A percentile compares a stretch with the other conserved stretches of the same genome.
These are phyloP conservation scores for Myripristis jacobus DNA, from an alignment of 2,797 vertebrate species.

Conservation along the genomic window DNA sequence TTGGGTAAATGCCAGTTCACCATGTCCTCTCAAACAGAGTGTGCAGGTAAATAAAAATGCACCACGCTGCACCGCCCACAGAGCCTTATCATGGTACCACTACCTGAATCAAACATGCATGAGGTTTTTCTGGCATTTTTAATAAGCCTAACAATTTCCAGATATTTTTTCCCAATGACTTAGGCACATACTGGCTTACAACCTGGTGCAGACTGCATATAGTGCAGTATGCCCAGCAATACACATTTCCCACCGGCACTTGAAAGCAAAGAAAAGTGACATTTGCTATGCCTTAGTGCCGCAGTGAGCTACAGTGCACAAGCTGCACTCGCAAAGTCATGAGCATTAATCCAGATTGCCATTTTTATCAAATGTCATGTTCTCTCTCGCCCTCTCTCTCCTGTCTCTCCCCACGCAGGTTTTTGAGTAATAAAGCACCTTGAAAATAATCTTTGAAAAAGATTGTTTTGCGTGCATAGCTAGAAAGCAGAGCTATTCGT, in stretches of 20 bases:
- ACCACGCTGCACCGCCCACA: background rate
- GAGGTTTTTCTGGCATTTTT: background rate
- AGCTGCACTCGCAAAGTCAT: conserved; percentile 2
- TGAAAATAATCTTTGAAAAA: conserved; percentile 53
- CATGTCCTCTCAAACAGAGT: background rate
- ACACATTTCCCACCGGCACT: conserved; percentile 28
- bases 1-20: conserved; percentile 7
- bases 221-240: conserved; percentile 14
- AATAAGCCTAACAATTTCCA: background rate
- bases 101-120: background rate
- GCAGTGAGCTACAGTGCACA: conserved; percentile 15
- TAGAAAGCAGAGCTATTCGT: conserved; percentile 38
- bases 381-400: background rate
- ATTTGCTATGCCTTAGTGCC: conserved; percentile 43
- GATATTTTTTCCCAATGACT: conserved; percentile 8
- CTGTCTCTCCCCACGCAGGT: conserved; percentile 1
- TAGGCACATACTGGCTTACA: background rate
- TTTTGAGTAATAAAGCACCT: conserved; percentile 47
- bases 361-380: conserved; percentile 18
- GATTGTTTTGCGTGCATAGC: conserved; percentile 35
- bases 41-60: background rate
- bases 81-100: too few species aligned
- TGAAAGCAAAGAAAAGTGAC: conserved; percentile 35
- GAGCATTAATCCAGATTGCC: conserved; percentile 33
- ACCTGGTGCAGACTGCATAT: conserved; percentile 36